Evolutionary conservation across 1,140 invertebrate genomes (phyloP), one percentile per base, ranked within the genome.

Genomic region (Cepaea nemoralis): DNA sequence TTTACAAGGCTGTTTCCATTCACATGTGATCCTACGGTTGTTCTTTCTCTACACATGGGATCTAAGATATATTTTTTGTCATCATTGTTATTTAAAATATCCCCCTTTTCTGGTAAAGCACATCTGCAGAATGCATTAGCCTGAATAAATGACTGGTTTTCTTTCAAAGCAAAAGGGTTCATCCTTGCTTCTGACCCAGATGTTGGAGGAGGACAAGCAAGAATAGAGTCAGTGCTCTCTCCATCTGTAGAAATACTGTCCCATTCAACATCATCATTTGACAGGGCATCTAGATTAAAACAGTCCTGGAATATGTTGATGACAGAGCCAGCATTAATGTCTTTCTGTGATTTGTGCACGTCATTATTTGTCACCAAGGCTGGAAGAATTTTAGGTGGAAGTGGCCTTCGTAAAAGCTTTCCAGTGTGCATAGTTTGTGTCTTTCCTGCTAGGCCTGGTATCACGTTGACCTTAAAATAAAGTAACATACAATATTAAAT

Each of bases 31-130:
- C 88, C 89, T 1, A 89, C 78, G 77, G 83, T 87, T 77, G 88
- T 89, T 66, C 85, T 84, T 66, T 86, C 86, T 40, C 89, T 69
- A 80, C 85, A 89, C 12, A 88, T 50, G 39, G 89, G 88, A 80
- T 91, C 90, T 35, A 91, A 80, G n/a, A 91, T 83, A 83, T 84
- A 90, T 75, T 86, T 89, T 78, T 85, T 85, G 59, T 90, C 87
- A 77, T 89, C 84, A 77, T 80, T 78, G 10, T 70, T 85, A 6
- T 87, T 78, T 67, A 84, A 85, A 39, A 85, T 84, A 8, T 81
- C 85, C 66, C 81, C 82, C 77, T 86, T 88, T 37, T 84, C 83
- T 14, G 82, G 86, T 5, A 86, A 86, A 19, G 40, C 48, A 45
- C 66, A 82, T 27, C 59, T 73, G 69, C 80, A n/a, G 19, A 37